Evolutionary conservation across 2,113 vertebrate genomes (phyloP).

Genomic region (Mormyrus lacerda): DNA sequence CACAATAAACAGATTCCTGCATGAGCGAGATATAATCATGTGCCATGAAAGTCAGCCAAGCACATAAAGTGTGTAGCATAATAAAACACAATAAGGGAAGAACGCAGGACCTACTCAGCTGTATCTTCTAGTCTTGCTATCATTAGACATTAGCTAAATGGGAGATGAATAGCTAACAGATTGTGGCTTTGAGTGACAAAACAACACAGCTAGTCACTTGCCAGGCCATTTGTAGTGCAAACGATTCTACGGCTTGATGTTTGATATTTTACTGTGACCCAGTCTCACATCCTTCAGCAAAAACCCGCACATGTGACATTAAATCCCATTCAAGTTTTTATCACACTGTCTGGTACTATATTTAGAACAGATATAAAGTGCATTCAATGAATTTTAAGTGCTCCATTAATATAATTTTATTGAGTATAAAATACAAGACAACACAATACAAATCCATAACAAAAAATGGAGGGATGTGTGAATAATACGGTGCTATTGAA

Average conservation of each 20-base stretch:
- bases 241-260: neutral
- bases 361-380: neutral
- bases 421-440: neutral
- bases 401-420: neutral
- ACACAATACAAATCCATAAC: neutral
- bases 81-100: neutral
- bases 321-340: neutral
- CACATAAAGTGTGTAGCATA: neutral
- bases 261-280: neutral
- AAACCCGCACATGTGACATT: neutral
- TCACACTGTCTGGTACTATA: neutral
- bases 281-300: neutral
- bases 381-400: neutral
- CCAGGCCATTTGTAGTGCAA: neutral
- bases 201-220: neutral
- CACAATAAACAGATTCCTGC: neutral
- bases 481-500: neutral
- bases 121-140: neutral
- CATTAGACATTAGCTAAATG: neutral
- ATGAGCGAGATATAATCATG: neutral
- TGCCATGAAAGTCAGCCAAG: neutral
- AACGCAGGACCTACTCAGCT: neutral
- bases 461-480: neutral
- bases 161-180: neutral
- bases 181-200: constrained; percentile 1